Evolutionary conservation across 2,113 vertebrate species (phyloP).

Genomic region (Brienomyrus longianalis): DNA sequence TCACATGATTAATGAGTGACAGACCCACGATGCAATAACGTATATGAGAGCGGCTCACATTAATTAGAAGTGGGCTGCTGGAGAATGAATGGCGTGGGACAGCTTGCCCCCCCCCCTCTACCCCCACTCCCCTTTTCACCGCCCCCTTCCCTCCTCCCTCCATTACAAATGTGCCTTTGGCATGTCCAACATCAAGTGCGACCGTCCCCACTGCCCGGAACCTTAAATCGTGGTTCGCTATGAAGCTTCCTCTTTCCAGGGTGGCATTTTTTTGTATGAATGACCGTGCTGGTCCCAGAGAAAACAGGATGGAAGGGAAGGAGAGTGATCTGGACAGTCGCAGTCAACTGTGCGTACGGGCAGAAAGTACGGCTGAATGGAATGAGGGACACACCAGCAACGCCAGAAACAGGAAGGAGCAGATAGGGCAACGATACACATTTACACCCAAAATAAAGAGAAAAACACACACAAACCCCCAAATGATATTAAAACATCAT

Average conservation of each 20-base stretch:
- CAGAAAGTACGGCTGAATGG: background rate
- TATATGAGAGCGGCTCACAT: slow-evolving; percentile 81
- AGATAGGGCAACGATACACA: background rate
- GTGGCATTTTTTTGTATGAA: background rate
- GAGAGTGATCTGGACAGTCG: background rate
- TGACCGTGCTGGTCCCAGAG: background rate
- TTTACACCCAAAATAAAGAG: background rate
- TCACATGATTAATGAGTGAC: slow-evolving; percentile 99
- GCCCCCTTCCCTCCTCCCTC: slow-evolving; percentile 18
- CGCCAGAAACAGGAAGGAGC: background rate
- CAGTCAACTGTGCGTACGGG: background rate
- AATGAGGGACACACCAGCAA: background rate
- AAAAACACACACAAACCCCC: background rate
- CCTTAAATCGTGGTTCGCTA: too few relatives aligned
- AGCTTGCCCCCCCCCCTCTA: slow-evolving; percentile 42
- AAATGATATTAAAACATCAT: background rate
- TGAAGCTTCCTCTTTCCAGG: background rate
- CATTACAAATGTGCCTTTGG: background rate
- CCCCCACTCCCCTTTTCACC: slow-evolving; percentile 36
- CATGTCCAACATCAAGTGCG: background rate
- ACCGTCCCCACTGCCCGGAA: background rate
- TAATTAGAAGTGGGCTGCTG: slow-evolving; percentile 83
- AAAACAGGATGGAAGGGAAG: background rate
- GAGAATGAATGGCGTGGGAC: slow-evolving; percentile 80
- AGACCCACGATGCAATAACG: slow-evolving; percentile 82